Evolutionary conservation across 1,140 invertebrate species (phyloP).

Genomic region (Zaprionus capensis): DNA sequence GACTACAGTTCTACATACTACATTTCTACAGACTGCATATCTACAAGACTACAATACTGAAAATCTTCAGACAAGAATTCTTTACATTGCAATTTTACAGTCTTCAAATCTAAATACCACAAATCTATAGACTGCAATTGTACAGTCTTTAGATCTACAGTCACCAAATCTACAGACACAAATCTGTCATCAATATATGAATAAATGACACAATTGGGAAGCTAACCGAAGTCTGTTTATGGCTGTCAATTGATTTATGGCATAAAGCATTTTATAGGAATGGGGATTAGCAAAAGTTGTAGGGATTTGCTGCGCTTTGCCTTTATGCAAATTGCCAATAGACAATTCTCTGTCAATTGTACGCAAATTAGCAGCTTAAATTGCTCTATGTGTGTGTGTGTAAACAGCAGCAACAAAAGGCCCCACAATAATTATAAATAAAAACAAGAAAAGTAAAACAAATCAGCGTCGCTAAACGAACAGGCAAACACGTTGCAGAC

Average conservation of each 20-base stretch:
- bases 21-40: too few relatives aligned
- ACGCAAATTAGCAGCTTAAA: slow-evolving; percentile 38
- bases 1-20: too few relatives aligned
- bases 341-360: slow-evolving; percentile 41
- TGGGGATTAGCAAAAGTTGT: slow-evolving; percentile 5
- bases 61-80: too few relatives aligned
- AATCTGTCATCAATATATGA: neutral
- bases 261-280: slow-evolving; percentile 13
- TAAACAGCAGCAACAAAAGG: slow-evolving; percentile 23
- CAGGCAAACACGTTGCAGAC: slow-evolving; percentile 49
- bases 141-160: neutral
- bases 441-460: slow-evolving; percentile 56
- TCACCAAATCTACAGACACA: neutral
- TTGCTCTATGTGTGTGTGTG: neutral
- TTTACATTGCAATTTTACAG: too few relatives aligned
- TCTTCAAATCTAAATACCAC: too few relatives aligned
- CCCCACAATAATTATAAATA: slow-evolving; percentile 50
- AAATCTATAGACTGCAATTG: too few relatives aligned
- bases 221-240: slow-evolving; percentile 37
- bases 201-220: slow-evolving; percentile 10
- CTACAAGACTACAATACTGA: too few relatives aligned
- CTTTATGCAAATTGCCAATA: slow-evolving; percentile 36
- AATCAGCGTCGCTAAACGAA: slow-evolving; percentile 58
- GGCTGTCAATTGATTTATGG: slow-evolving; percentile 27
- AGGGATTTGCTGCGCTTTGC: neutral